Evolutionary conservation across 2,113 vertebrate species (phyloP).

Genomic region (Vombatus ursinus): DNA sequence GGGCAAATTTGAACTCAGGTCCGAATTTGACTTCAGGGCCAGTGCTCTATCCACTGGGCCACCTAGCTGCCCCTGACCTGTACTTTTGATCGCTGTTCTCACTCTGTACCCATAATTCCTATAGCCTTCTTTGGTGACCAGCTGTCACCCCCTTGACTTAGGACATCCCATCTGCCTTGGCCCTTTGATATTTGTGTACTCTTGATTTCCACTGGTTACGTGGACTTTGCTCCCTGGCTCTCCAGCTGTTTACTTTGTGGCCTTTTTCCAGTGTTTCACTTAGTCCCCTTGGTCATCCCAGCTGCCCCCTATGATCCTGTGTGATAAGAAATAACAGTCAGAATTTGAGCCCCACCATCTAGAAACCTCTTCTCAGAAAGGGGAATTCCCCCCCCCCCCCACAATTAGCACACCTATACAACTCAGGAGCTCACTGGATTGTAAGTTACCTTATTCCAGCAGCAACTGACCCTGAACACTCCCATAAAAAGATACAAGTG

Average conservation of each 20-base stretch:
- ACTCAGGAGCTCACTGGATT: slow-evolving; percentile 68
- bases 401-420: slow-evolving; percentile 70
- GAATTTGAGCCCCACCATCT: not conserved
- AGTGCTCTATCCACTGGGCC: too few relatives aligned
- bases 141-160: slow-evolving; percentile 13
- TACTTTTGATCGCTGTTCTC: not conserved
- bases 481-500: slow-evolving; percentile 71
- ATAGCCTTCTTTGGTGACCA: not conserved
- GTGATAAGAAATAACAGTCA: not conserved
- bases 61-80: not conserved
- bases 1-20: too few relatives aligned
- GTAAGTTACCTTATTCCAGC: slow-evolving; percentile 68
- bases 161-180: not conserved
- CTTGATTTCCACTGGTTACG: slow-evolving; percentile 19
- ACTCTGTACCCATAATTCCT: not conserved
- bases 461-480: slow-evolving; percentile 70
- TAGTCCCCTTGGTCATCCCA: not conserved
- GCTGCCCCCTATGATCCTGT: not conserved
- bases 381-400: slow-evolving; percentile 28
- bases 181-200: not conserved
- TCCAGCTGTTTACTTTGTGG: not conserved
- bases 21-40: too few relatives aligned
- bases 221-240: slow-evolving; percentile 35
- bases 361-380: slow-evolving; percentile 34
- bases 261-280: slow-evolving; percentile 1